Base-by-base conservation (phyloP, 92 coral and sea anemone species). In the Micromussa lordhowensis region DNA sequence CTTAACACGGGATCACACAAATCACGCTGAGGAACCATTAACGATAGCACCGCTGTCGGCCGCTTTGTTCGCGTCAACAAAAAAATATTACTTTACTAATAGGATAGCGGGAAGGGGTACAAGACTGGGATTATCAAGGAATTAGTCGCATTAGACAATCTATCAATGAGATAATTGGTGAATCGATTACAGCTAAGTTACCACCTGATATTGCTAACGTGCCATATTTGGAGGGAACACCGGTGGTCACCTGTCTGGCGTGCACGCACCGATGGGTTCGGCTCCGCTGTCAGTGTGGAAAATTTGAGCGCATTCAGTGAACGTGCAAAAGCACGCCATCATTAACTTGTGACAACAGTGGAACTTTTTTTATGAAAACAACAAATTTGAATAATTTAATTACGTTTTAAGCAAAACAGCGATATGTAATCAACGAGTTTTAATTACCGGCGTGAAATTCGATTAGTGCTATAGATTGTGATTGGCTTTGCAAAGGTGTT, bases 91-190 rank as follows among this genome's bases (percentile, higher is more conserved):
- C 89, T 79, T 55, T 68, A 70, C 91, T 95, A 94, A 95, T 95
- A 90, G 90, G 93, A 78, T 82, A 90, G 96, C 91, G 91, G 89
- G 87, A 94, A 86, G 92, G 91, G 85, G 77, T 86, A 93, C 54
- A 93, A 92, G 81, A 79, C 82, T 82, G 82, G 91, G 96, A 95
- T 95, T 95, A 95, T 87, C 78, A 70, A 77, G 93, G 98, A 81
- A 94, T 95, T 95, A 95, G 93, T 90, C 94, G 95, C 90, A 95
- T 94, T 95, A 94, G 92, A 75, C 88, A 88, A 93, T 94, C 93
- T 85, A 94, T 95, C 96, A 94, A 90, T 79, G 92, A 92, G 91
- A 91, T 95, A 95, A 95, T 95, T 95, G 98, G 92, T 81, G 95
- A 90, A 92, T 85, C 96, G 88, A 93, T 93, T 93, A 93, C 86